phyloP scores from a whole-genome alignment of 2,113 vertebrate genomes.

The Hirundichthys speculiger region DNA sequence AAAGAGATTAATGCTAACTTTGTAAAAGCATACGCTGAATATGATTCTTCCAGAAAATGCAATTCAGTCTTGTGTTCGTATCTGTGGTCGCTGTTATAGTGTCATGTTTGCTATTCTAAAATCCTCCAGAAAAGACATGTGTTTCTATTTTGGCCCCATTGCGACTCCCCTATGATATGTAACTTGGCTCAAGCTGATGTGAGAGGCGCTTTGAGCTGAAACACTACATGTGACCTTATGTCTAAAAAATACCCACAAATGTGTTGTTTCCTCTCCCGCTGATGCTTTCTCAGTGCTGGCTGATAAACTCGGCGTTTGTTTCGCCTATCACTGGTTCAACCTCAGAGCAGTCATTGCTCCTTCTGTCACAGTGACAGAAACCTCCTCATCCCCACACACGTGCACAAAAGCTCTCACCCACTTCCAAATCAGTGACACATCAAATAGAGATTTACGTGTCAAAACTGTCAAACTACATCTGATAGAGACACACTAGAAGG shows the following conservation, averaged over 20 bases:
- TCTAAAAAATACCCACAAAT: conserved; percentile 65
- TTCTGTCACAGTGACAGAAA: conserved; percentile 43
- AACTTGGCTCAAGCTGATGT: conserved; percentile 39
- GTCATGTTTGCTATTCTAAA: conserved; percentile 26
- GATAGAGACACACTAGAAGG: conserved; percentile 28
- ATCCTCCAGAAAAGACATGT: conserved; percentile 28
- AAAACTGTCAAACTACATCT: conserved; percentile 44
- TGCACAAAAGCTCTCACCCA: conserved; percentile 30
- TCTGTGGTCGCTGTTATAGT: conserved; percentile 3
- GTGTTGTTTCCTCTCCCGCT: conserved; percentile 58
- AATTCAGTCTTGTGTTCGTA: conserved; percentile 4
- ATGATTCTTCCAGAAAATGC: not conserved
- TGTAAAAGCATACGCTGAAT: conserved; percentile 16
- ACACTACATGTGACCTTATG: conserved; percentile 65
- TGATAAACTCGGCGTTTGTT: conserved; percentile 45
- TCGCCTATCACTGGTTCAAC: conserved; percentile 24
- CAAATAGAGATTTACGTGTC: conserved; percentile 56
- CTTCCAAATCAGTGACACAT: conserved; percentile 39
- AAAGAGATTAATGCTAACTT: conserved; percentile 30
- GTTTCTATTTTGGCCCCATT: conserved; percentile 29
- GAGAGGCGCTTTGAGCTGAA: conserved; percentile 43
- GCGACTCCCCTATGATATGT: conserved; percentile 23
- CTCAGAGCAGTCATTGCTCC: conserved; percentile 36
- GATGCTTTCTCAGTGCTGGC: conserved; percentile 55
- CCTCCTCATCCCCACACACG: conserved; percentile 2